Evolutionary conservation across 2,797 vertebrate genomes (phyloP), one percentile per base, ranked within the genome.

Genomic region (Ataeniobius toweri): DNA sequence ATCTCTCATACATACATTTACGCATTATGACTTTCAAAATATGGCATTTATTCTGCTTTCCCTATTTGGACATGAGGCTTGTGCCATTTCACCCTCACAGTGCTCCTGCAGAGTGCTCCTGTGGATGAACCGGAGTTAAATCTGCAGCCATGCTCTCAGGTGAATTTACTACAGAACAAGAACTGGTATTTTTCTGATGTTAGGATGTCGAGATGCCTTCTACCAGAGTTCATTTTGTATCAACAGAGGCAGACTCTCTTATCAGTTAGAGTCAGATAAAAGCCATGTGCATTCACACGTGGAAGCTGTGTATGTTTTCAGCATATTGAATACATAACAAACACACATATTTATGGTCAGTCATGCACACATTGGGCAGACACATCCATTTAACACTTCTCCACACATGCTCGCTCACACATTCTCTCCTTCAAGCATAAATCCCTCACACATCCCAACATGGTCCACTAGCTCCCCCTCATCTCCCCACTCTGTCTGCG

Each of bases 401-500:
- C 63, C 75, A 83, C 85, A 75, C 74, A 86, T 82, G 75, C 85
- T 83, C 85, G 61, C 59, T 72, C 83, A 81, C 85, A 87, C 86
- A 83, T 73, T 78, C 81, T 71, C 85, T 76, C 84, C 80, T 82
- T 89, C 83, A 88, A 85, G 87, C 89, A 88, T 91, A 91, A 91
- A 93, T 88, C 90, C 85, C 88, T 91, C 89, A 86, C 85, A 86
- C 85, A 91, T 93, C 79, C 85, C 79, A 91, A 91, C 87, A 89
- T 89, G 90, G 83, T 91, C 86, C 16, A 59, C 88, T 89, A 76
- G 86, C 88, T 91, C 86, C 84, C 78, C 76, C 26, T 65, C 71
- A 59, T 55, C 73, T 77, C 78, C 74, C 59, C 77, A 36, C 70
- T 41, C 80, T 68, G 70, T 75, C 74, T 56, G 80, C 86, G 77